These are phyloP conservation scores for Tachysurus vachellii DNA, from an alignment of 2,113 vertebrate species.

Conservation along the genomic window DNA sequence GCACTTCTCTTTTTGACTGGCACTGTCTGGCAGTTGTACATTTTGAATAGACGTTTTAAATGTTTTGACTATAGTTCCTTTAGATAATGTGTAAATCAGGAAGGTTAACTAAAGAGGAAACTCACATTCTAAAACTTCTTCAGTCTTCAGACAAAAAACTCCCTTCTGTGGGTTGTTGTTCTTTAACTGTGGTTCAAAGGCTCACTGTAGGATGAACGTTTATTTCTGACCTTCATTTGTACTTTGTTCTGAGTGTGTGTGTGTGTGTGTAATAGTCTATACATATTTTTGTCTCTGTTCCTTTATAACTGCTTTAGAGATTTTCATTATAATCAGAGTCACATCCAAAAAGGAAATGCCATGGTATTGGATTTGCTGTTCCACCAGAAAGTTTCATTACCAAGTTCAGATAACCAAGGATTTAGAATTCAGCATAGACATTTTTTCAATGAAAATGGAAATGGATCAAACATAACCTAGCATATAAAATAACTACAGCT, in stretches of 20 bases:
- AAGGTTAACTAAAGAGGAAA: neutral
- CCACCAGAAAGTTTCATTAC: neutral
- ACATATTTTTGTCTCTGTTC: neutral
- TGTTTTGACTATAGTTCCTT: neutral
- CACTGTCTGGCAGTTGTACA: neutral
- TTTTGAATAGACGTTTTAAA: neutral
- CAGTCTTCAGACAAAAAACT: neutral
- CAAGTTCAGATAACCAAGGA: neutral
- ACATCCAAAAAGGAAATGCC: neutral
- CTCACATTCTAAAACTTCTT: neutral
- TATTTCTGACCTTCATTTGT: neutral
- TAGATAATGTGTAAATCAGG: neutral
- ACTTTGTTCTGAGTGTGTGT: neutral
- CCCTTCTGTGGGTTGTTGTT: neutral
- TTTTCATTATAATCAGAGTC: neutral
- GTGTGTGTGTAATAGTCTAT: neutral
- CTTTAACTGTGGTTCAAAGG: neutral
- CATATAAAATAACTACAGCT: neutral
- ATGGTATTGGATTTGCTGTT: neutral
- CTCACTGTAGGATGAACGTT: neutral
- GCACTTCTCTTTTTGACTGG: constrained; percentile 2
- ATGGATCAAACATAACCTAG: neutral
- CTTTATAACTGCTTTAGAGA: neutral
- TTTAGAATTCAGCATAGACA: neutral
- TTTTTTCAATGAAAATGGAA: neutral